Evolutionary conservation across 1,140 invertebrate genomes (phyloP).

Genomic region (Lasioglossum albipes): DNA sequence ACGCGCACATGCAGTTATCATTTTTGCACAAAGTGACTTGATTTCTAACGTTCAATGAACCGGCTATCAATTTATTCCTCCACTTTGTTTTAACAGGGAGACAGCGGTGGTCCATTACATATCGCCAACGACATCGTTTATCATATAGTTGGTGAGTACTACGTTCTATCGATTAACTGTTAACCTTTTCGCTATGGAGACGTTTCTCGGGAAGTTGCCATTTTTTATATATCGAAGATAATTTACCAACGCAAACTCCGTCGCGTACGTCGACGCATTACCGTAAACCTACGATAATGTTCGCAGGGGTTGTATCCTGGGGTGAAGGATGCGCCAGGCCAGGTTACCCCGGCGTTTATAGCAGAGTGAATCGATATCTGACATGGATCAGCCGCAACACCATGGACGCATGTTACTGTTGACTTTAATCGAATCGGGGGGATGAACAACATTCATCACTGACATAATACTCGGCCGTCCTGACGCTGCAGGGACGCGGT

Average conservation of each 20-base stretch:
- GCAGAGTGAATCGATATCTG: constrained; percentile 87
- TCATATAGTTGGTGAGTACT: constrained; percentile 80
- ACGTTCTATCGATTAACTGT: neutral
- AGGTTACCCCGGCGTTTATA: constrained; percentile 92
- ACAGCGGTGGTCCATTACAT: constrained; percentile 85
- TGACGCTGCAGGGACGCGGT: neutral
- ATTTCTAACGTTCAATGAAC: too few relatives aligned
- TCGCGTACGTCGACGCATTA: too few relatives aligned
- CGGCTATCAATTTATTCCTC: too few relatives aligned
- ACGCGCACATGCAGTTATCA: too few relatives aligned
- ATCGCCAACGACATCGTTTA: constrained; percentile 76
- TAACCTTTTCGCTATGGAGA: neutral
- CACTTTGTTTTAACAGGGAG: constrained; percentile 78
- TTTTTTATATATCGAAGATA: neutral
- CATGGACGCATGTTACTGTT: constrained; percentile 85
- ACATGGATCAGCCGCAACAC: constrained; percentile 87
- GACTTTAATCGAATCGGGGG: neutral
- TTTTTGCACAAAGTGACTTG: too few relatives aligned
- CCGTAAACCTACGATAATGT: neutral
- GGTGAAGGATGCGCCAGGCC: constrained; percentile 89
- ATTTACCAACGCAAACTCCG: neutral
- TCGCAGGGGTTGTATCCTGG: constrained; percentile 87
- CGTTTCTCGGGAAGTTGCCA: neutral
- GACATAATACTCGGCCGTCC: neutral
- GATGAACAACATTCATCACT: neutral